Evolutionary conservation across 2,797 vertebrate species (phyloP).

Genomic region (Gallinago nigripennis): DNA sequence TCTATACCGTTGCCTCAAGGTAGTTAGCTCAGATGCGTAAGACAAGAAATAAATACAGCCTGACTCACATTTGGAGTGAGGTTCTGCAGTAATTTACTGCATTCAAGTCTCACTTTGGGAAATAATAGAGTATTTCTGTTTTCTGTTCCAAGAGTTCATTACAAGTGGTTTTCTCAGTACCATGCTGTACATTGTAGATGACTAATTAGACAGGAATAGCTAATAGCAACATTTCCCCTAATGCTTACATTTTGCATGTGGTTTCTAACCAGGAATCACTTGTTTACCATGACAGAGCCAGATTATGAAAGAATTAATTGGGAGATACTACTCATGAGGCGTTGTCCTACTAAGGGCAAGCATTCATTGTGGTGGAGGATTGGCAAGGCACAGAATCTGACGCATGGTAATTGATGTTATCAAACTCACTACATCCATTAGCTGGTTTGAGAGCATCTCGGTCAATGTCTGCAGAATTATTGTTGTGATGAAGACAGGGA

Average conservation of each 20-base stretch:
- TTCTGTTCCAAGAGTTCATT: not conserved
- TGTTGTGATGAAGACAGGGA: not conserved
- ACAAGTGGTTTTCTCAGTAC: not conserved
- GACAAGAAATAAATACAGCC: constrained; percentile 60
- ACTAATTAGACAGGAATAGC: not conserved
- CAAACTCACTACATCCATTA: constrained; percentile 24
- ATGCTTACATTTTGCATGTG: not conserved
- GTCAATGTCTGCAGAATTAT: constrained; percentile 35
- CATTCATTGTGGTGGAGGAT: not conserved
- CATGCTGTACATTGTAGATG: not conserved
- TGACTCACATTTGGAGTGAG: constrained; percentile 43
- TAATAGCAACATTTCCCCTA: not conserved
- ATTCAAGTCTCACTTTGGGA: not conserved
- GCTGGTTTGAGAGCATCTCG: not conserved
- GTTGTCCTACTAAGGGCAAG: not conserved
- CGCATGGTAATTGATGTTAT: not conserved
- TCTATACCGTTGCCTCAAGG: not conserved
- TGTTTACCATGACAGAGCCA: not conserved
- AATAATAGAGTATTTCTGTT: not conserved
- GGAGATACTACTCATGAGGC: not conserved
- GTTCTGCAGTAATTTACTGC: constrained; percentile 37
- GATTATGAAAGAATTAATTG: not conserved
- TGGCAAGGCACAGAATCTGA: not conserved
- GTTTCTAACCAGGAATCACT: not conserved
- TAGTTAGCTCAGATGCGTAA: constrained; percentile 17